These are phyloP conservation scores for Calephelis virginiensis DNA, from an alignment of 1,140 invertebrate species.

Conservation along the genomic window DNA sequence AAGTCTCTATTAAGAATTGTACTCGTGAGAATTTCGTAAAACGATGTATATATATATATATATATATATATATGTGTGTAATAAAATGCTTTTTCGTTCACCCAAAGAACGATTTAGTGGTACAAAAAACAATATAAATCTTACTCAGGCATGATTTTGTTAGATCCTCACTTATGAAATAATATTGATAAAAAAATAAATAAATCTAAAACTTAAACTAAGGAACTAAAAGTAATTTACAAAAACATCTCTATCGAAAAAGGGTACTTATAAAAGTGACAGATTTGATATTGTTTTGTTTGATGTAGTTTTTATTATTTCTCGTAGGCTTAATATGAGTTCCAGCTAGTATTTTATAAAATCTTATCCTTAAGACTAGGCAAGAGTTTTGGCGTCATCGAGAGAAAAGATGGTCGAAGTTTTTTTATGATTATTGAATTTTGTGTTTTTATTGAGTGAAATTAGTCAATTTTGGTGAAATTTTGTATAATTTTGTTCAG, in stretches of 20 bases:
- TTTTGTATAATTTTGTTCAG: too few species aligned
- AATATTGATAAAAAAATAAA: slow-evolving; percentile 47
- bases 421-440: too few species aligned
- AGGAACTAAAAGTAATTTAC: slow-evolving; percentile 62
- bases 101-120: not conserved
- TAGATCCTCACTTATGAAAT: slow-evolving; percentile 34
- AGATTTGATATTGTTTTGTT: slow-evolving; percentile 36
- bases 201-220: slow-evolving; percentile 62
- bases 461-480: too few species aligned
- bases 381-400: too few species aligned
- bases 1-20: too few species aligned
- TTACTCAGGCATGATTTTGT: slow-evolving; percentile 67
- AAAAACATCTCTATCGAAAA: slow-evolving; percentile 63
- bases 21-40: too few species aligned
- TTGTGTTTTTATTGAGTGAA: too few species aligned
- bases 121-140: slow-evolving; percentile 32
- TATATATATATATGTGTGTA: too few species aligned
- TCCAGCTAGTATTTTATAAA: slow-evolving; percentile 17
- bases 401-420: too few species aligned
- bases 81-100: too few species aligned
- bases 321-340: slow-evolving; percentile 26
- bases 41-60: too few species aligned
- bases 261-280: slow-evolving; percentile 52
- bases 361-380: not conserved
- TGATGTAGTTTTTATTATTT: slow-evolving; percentile 31